Conservation (phyloP, 2,113 vertebrate genomes). For the Panthera uncia region DNA sequence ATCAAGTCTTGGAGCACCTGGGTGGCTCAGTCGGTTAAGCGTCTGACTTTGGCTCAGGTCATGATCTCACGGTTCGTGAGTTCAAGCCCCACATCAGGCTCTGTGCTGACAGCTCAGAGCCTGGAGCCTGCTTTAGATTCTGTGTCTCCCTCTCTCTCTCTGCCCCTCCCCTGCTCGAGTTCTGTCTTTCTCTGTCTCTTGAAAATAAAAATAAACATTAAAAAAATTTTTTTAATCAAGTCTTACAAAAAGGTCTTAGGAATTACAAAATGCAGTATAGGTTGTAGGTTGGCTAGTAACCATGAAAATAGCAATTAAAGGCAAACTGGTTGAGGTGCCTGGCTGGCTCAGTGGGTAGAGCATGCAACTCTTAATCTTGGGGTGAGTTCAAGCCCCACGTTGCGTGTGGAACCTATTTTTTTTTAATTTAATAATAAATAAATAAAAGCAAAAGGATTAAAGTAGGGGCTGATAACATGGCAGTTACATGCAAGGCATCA, state of each 20-base stretch:
- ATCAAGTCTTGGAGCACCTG: neutral
- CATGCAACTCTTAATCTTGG: neutral
- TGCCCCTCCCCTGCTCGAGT: no score
- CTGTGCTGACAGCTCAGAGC: no score
- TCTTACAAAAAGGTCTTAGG: neutral
- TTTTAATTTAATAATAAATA: neutral
- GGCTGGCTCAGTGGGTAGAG: neutral
- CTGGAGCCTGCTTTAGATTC: no score
- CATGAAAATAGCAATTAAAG: slow-evolving; percentile 1
- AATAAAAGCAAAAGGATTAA: neutral
- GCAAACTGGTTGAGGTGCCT: neutral
- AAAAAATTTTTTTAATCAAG: no score
- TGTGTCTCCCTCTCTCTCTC: no score
- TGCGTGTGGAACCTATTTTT: neutral
- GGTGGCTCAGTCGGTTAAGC: no score
- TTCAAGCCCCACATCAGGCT: no score
- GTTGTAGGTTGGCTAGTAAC: neutral
- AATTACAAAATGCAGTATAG: neutral
- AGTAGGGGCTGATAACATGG: neutral
- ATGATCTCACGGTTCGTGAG: no score
- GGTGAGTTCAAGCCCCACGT: neutral
- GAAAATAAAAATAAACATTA: no score
- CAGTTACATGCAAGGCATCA: neutral
- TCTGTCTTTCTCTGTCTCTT: no score
- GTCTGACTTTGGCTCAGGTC: no score